Conservation (phyloP, 2,113 vertebrate species). For the Misgurnus mizolepis region DNA sequence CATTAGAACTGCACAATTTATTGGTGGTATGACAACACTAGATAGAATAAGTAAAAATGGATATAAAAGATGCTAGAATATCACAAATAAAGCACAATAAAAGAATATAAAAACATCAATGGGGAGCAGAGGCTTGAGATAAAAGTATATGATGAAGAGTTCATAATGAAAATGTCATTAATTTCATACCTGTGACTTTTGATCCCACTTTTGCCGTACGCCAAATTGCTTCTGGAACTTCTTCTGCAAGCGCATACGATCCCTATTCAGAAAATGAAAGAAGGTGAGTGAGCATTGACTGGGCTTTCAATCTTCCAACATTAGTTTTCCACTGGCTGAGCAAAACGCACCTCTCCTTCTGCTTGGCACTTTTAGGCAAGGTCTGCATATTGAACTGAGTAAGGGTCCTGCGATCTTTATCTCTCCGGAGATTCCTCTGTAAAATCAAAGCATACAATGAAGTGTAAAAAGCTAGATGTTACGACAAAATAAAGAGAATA, state of each 20-base stretch:
- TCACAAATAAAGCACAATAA: neutral
- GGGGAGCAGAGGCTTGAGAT: neutral
- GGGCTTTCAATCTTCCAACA: neutral
- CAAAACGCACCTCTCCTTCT: conserved; percentile 90
- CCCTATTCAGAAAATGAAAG: conserved; percentile 70
- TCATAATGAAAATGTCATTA: neutral
- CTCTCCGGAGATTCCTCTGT: conserved; percentile 94
- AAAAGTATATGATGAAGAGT: neutral
- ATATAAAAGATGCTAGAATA: neutral
- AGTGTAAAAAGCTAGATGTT: neutral
- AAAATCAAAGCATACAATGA: neutral
- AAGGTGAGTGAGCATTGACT: neutral
- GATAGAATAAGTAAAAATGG: neutral
- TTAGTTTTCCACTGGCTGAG: neutral
- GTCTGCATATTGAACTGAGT: conserved; percentile 98
- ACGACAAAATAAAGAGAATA: neutral
- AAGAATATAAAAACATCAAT: neutral
- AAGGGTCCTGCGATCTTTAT: conserved; percentile 95
- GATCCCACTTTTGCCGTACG: conserved; percentile 98
- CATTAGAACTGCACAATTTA: no score
- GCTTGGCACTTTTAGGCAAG: conserved; percentile 96
- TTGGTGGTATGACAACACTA: neutral
- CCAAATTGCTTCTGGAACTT: conserved; percentile 99
- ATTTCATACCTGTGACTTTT: conserved; percentile 90
- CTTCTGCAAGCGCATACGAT: conserved; percentile 94